phyloP scores from a whole-genome alignment of 2,888 invertebrate genomes.

The Tupiocoris notatus region DNA sequence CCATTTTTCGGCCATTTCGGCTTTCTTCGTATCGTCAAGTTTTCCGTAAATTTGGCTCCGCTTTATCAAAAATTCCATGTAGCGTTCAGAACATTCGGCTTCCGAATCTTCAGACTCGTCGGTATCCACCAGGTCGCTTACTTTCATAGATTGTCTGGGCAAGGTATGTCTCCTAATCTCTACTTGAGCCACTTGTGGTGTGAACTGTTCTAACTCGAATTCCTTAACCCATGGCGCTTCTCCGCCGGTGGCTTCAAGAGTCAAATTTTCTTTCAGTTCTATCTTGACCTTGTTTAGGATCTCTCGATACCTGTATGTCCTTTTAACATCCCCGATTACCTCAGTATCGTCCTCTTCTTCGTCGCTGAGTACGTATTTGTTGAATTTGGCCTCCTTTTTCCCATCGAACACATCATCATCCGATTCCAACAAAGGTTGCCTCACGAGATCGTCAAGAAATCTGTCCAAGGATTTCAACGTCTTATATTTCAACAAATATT shows the following conservation, averaged over 20 bases:
- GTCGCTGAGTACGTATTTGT: neutral
- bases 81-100: neutral
- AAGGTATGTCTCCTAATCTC: neutral
- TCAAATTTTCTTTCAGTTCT: neutral
- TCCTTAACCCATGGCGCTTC: neutral
- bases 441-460: constrained; percentile 14
- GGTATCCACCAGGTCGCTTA: neutral
- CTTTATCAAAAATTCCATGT: neutral
- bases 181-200: neutral
- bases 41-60: no score
- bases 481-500: constrained; percentile 4
- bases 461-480: neutral
- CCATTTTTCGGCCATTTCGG: constrained; percentile 10
- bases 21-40: neutral
- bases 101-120: neutral
- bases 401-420: constrained; percentile 7
- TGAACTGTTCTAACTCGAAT: neutral
- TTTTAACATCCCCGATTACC: neutral
- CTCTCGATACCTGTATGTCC: neutral
- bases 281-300: neutral
- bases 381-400: neutral
- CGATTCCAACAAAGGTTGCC: neutral
- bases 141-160: neutral
- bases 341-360: neutral
- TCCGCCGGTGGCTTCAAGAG: neutral